Evolutionary conservation across 2,113 vertebrate genomes (phyloP).

Genomic region (Odocoileus virginianus): DNA sequence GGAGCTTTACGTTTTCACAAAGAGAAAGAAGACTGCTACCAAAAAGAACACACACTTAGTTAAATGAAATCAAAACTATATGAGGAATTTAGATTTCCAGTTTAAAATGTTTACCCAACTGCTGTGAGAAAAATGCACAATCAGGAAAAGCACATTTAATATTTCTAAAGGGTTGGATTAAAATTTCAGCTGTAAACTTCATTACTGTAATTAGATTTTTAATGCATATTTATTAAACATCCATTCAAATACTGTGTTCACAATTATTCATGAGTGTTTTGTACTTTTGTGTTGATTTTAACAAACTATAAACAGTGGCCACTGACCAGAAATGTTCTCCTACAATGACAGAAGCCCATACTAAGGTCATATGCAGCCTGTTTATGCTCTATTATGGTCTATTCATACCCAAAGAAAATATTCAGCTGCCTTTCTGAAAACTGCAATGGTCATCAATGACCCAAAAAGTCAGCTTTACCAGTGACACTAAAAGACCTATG

Average conservation of each 20-base stretch:
- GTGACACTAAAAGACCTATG: constrained; percentile 38
- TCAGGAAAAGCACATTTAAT: constrained; percentile 70
- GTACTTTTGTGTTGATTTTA: constrained; percentile 58
- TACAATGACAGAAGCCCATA: background rate
- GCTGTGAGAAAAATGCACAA: constrained; percentile 69
- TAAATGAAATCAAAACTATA: constrained; percentile 72
- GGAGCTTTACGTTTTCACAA: constrained; percentile 43
- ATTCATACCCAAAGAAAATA: constrained; percentile 26
- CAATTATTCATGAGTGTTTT: constrained; percentile 67
- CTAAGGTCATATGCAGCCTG: constrained; percentile 8
- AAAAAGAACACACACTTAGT: constrained; percentile 54
- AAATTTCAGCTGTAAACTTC: constrained; percentile 71
- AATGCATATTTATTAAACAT: constrained; percentile 76
- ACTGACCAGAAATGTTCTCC: constrained; percentile 54
- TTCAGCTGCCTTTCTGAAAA: constrained; percentile 33
- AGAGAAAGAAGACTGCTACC: constrained; percentile 33
- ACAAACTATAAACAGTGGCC: constrained; percentile 61
- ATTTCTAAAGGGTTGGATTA: constrained; percentile 68
- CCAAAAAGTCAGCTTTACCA: constrained; percentile 49
- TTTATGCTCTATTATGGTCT: constrained; percentile 7
- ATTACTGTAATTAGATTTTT: constrained; percentile 71
- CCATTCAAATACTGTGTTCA: constrained; percentile 64
- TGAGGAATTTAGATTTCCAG: constrained; percentile 56
- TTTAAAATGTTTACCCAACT: constrained; percentile 69
- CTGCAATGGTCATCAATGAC: constrained; percentile 47